These are phyloP conservation scores for Hypena proboscidalis DNA, from an alignment of 2,888 invertebrate genomes.

Conservation along the genomic window DNA sequence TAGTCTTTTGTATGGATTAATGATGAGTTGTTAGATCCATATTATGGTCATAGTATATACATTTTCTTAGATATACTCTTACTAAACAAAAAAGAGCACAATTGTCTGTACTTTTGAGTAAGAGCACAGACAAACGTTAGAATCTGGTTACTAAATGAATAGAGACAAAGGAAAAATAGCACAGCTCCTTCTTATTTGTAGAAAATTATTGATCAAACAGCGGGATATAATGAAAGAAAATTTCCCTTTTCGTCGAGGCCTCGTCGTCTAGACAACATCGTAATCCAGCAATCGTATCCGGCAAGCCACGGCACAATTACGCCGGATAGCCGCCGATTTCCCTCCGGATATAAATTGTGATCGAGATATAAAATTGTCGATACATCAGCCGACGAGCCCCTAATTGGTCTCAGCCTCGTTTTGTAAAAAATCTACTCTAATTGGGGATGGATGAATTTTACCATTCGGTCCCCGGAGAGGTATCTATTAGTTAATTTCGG, in stretches of 20 bases:
- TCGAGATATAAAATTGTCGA: slow-evolving; percentile 61
- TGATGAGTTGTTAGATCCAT: too few species aligned
- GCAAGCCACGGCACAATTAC: slow-evolving; percentile 42
- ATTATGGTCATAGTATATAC: too few species aligned
- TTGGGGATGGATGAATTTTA: slow-evolving; percentile 36
- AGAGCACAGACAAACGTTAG: too few species aligned
- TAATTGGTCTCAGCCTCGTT: slow-evolving; percentile 53
- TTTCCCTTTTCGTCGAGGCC: slow-evolving; percentile 22
- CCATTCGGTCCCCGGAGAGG: slow-evolving; percentile 34
- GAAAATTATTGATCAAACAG: slow-evolving; percentile 44
- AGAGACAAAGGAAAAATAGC: neutral
- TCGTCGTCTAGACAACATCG: slow-evolving; percentile 44
- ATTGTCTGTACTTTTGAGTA: too few species aligned
- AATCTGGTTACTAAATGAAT: neutral
- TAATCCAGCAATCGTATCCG: slow-evolving; percentile 42
- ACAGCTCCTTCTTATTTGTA: slow-evolving; percentile 19
- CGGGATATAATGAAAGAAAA: slow-evolving; percentile 32
- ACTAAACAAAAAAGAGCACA: too few species aligned
- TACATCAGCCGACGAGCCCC: slow-evolving; percentile 49
- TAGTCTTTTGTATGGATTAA: too few species aligned
- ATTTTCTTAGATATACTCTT: too few species aligned
- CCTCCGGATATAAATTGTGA: slow-evolving; percentile 58
- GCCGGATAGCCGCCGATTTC: slow-evolving; percentile 52
- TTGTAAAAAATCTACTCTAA: slow-evolving; percentile 31
- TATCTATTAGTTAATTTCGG: slow-evolving; percentile 20